A percentile compares a stretch with the other conserved stretches of the same genome.
Conservation (phyloP, 2,888 invertebrate genomes). For the Liodrosophila aerea region DNA sequence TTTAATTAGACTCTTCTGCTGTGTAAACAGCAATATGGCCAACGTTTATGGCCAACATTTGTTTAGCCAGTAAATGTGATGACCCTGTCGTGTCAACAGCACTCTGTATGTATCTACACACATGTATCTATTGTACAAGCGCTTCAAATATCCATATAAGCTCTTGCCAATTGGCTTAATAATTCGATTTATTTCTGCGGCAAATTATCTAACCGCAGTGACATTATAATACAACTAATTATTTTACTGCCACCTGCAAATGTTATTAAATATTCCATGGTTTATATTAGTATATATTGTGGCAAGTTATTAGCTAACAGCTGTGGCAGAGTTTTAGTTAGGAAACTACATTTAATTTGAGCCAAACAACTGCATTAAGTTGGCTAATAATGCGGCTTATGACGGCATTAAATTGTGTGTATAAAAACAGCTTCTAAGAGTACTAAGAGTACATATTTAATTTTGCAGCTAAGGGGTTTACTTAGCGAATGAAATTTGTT, state of each 20-base stretch:
- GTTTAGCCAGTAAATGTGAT: conserved; percentile 24
- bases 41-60: conserved; percentile 6
- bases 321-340: no score
- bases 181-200: conserved; percentile 22
- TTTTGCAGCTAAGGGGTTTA: no score
- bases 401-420: no score
- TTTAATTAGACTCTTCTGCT: conserved; percentile 48
- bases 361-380: no score
- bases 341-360: no score
- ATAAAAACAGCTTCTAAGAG: no score
- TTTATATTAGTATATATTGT: no score
- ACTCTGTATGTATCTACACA: conserved; percentile 7
- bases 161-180: conserved; percentile 29
- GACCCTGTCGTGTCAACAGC: conserved; percentile 25
- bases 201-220: conserved; percentile 18
- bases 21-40: background rate
- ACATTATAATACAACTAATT: conserved; percentile 4
- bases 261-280: conserved; percentile 26
- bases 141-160: conserved; percentile 8
- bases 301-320: no score
- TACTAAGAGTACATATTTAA: no score
- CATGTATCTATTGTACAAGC: background rate
- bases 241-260: conserved; percentile 14
- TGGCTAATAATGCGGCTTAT: no score
- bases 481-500: no score